These are phyloP conservation scores for Pseudococcus jackbeardsleyi DNA, from an alignment of 2,888 invertebrate genomes.

Conservation along the genomic window DNA sequence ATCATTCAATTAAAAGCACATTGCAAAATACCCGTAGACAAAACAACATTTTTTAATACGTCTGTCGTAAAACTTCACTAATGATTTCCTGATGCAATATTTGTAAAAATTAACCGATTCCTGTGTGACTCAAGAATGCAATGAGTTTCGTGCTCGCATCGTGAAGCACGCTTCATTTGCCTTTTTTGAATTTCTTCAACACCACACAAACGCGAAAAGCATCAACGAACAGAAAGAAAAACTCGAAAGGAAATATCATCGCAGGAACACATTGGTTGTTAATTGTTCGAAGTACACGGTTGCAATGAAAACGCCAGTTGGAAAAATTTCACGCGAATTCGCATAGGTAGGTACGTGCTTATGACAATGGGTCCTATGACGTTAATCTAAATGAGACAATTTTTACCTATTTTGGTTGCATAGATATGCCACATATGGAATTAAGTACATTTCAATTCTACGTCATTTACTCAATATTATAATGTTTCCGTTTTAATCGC, in stretches of 20 bases:
- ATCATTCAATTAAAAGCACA: conserved; percentile 6
- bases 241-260: not conserved
- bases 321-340: not conserved
- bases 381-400: conserved; percentile 1
- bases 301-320: not conserved
- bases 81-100: conserved; percentile 48
- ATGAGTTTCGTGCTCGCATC: not conserved
- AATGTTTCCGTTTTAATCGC: not conserved
- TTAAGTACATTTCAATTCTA: not conserved
- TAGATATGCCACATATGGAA: not conserved
- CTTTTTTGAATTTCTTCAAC: not conserved
- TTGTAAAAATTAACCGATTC: conserved; percentile 37
- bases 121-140: conserved; percentile 20
- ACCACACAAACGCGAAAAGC: conserved; percentile 22
- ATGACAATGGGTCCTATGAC: conserved; percentile 32
- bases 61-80: not conserved
- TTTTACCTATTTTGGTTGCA: not conserved
- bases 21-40: conserved; percentile 19
- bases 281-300: not conserved
- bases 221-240: not conserved
- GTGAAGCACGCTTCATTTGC: conserved; percentile 2
- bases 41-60: conserved; percentile 32
- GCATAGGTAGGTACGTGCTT: not conserved
- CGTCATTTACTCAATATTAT: not conserved
- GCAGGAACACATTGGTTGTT: not conserved